Conservation (phyloP, 2,888 invertebrate species). For the Baccha elongata region DNA sequence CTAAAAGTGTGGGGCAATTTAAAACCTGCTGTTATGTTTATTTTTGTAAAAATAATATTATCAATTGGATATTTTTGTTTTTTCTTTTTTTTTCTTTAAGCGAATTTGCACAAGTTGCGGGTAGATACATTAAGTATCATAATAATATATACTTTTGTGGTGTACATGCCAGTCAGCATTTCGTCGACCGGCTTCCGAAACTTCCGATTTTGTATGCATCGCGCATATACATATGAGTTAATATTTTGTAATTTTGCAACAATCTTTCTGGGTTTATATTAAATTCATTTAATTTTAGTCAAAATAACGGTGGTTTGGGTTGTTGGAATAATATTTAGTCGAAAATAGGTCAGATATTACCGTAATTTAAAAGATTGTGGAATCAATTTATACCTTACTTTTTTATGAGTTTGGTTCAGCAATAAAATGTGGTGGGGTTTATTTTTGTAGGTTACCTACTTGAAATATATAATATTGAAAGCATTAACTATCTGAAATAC, state of each 20-base stretch:
- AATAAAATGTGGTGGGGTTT: background rate
- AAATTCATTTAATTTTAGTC: background rate
- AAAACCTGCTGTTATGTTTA: constrained; percentile 50
- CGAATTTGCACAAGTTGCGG: constrained; percentile 14
- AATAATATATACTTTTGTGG: background rate
- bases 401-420: background rate
- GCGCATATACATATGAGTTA: too few relatives aligned
- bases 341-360: background rate
- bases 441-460: too few relatives aligned
- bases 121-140: background rate
- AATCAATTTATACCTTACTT: background rate
- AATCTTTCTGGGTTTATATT: too few relatives aligned
- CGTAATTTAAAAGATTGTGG: background rate
- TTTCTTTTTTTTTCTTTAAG: constrained; percentile 10
- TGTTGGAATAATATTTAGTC: background rate
- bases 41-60: constrained; percentile 46
- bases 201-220: constrained; percentile 5
- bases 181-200: constrained; percentile 2
- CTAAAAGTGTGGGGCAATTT: constrained; percentile 48
- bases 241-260: background rate
- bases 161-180: background rate
- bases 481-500: too few relatives aligned
- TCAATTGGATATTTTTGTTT: background rate
- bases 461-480: too few relatives aligned
- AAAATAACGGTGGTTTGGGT: background rate